Percentiles rank a stretch among this genome's conserved stretches.
phyloP scores from a whole-genome alignment of 2,888 invertebrate species.

The Parnassius apollo region DNA sequence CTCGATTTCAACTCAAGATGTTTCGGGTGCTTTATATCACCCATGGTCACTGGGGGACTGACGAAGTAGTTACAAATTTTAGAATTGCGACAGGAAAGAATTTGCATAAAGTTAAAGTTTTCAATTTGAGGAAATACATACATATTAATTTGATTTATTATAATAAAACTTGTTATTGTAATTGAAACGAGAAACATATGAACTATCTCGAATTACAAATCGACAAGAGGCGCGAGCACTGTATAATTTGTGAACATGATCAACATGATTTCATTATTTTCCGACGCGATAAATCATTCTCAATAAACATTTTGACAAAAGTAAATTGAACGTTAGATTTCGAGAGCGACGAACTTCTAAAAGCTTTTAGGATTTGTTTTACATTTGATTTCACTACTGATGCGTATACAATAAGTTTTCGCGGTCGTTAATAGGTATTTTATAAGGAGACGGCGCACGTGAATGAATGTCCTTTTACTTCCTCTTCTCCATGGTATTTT shows the following conservation, averaged over 20 bases:
- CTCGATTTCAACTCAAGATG: too few species aligned
- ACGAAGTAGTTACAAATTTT: neutral
- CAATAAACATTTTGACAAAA: constrained; percentile 68
- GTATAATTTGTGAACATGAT: constrained; percentile 66
- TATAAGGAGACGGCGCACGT: neutral
- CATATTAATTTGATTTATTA: too few species aligned
- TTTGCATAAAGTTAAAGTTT: neutral
- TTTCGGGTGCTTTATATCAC: too few species aligned
- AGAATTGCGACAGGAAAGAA: neutral
- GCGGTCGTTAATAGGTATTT: constrained; percentile 37
- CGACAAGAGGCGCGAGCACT: constrained; percentile 68
- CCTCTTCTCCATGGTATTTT: constrained; percentile 4
- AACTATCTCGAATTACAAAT: constrained; percentile 66
- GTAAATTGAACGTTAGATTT: constrained; percentile 54
- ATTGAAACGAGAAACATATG: neutral
- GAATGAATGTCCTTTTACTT: constrained; percentile 12
- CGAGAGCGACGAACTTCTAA: constrained; percentile 48
- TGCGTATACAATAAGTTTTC: constrained; percentile 29
- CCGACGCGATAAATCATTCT: constrained; percentile 71
- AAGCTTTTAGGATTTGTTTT: constrained; percentile 62
- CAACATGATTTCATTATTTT: constrained; percentile 60
- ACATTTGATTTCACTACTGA: constrained; percentile 44
- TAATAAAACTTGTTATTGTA: neutral
- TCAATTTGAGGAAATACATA: too few species aligned
- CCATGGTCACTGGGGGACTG: too few species aligned